Conservation (phyloP, 1,140 invertebrate species). For the Drosophila ercepeae region DNA sequence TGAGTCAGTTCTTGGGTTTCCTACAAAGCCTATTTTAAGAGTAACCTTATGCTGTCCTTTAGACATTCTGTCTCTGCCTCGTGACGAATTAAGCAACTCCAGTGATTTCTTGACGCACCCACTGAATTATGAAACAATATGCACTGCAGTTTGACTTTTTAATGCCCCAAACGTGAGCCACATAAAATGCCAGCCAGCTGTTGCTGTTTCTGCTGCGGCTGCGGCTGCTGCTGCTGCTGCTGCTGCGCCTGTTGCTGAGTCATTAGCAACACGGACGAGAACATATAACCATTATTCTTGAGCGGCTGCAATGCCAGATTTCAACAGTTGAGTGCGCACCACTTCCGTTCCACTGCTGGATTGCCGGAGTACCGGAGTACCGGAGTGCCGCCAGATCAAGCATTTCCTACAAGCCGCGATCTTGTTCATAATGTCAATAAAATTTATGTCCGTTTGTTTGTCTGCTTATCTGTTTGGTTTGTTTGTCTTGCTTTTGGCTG, state of each 20-base stretch:
- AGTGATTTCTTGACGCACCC: constrained; percentile 38
- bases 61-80: neutral
- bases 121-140: constrained; percentile 46
- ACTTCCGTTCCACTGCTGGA: constrained; percentile 69
- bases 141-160: constrained; percentile 40
- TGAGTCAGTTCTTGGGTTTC: constrained; percentile 24
- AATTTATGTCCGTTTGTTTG: constrained; percentile 77
- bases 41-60: neutral
- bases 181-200: constrained; percentile 31
- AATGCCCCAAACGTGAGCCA: constrained; percentile 63
- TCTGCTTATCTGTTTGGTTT: constrained; percentile 16
- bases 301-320: constrained; percentile 35
- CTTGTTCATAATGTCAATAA: constrained; percentile 81
- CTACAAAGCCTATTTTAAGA: neutral
- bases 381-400: constrained; percentile 15
- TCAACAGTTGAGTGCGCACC: constrained; percentile 75
- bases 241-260: neutral
- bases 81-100: constrained; percentile 23
- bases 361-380: neutral
- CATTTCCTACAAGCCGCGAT: constrained; percentile 62
- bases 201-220: constrained; percentile 23
- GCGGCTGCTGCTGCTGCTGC: neutral
- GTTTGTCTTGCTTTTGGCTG: constrained; percentile 22
- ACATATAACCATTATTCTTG: constrained; percentile 63
- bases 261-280: constrained; percentile 22